Conservation (phyloP, 2,113 vertebrate species). For the Formicarius rufipectus region DNA sequence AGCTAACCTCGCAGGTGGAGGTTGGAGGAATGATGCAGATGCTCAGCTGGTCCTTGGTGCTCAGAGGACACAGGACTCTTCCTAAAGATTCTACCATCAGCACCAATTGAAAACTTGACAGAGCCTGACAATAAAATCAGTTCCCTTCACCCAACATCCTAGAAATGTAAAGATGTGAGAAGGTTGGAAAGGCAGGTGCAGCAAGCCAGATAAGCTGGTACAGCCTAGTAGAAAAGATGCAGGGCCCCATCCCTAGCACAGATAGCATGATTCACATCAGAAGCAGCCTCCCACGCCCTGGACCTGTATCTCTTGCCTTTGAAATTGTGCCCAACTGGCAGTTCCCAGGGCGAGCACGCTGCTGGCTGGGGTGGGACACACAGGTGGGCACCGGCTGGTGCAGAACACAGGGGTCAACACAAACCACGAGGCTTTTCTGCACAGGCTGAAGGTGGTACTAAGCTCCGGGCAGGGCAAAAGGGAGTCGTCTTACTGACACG, state of each 20-base stretch:
- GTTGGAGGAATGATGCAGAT: neutral
- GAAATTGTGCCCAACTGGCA: neutral
- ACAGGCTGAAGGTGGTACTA: neutral
- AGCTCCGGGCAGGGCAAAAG: neutral
- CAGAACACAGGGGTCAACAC: neutral
- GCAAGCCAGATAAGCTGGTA: neutral
- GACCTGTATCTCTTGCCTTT: neutral
- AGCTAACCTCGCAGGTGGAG: neutral
- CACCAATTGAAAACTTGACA: rapidly evolving
- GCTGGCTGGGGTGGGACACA: rapidly evolving
- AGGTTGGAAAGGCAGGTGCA: neutral
- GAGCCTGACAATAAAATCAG: neutral
- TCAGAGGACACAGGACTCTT: neutral
- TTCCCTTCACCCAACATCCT: neutral
- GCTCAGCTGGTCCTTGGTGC: rapidly evolving
- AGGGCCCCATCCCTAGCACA: neutral
- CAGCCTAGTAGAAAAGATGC: neutral
- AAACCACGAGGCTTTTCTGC: neutral
- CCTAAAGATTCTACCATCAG: neutral
- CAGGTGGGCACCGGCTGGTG: neutral
- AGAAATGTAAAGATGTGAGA: neutral
- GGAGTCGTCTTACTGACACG: neutral
- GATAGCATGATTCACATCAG: constrained; percentile 27
- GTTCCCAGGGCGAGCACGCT: neutral
- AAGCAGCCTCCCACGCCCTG: neutral